Conservation (phyloP, 2,113 vertebrate genomes). For the Tonatia bakeri region DNA sequence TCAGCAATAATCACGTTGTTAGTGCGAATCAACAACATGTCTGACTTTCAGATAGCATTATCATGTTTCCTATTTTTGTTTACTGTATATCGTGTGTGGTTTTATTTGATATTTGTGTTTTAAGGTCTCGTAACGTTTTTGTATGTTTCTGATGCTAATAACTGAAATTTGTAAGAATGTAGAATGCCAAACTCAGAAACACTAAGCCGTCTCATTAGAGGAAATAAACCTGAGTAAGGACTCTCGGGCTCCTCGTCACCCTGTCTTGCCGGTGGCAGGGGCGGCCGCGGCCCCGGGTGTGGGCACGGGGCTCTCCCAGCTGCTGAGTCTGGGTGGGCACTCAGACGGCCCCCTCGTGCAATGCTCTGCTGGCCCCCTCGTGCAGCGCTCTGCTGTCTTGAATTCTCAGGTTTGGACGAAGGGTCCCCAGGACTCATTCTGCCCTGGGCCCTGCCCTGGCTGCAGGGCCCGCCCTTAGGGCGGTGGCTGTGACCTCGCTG, state of each 20-base stretch:
- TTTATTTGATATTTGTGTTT: constrained; percentile 87
- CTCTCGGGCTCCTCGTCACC: constrained; percentile 67
- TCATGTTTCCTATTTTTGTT: constrained; percentile 81
- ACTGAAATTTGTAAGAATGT: constrained; percentile 82
- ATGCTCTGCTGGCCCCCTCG: accelerated
- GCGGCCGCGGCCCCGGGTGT: not conserved
- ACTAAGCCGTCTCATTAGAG: constrained; percentile 83
- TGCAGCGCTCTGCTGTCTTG: accelerated
- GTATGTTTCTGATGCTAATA: constrained; percentile 85
- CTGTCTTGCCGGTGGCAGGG: not conserved
- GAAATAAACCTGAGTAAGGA: constrained; percentile 84
- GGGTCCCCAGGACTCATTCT: accelerated
- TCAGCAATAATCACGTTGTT: constrained; percentile 83
- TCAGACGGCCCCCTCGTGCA: accelerated
- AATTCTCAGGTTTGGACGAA: not conserved
- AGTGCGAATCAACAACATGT: constrained; percentile 74
- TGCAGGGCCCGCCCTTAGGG: not conserved
- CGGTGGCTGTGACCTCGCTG: not conserved
- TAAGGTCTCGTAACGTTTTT: constrained; percentile 85
- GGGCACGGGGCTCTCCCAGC: not conserved
- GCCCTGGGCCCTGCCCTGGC: accelerated
- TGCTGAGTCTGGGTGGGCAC: accelerated
- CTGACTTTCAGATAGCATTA: constrained; percentile 82
- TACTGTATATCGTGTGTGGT: constrained; percentile 78
- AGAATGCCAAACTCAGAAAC: constrained; percentile 84